Evolutionary conservation across 2,113 vertebrate genomes (phyloP), one percentile per base, ranked within the genome.

Genomic region (Oncorhynchus nerka): DNA sequence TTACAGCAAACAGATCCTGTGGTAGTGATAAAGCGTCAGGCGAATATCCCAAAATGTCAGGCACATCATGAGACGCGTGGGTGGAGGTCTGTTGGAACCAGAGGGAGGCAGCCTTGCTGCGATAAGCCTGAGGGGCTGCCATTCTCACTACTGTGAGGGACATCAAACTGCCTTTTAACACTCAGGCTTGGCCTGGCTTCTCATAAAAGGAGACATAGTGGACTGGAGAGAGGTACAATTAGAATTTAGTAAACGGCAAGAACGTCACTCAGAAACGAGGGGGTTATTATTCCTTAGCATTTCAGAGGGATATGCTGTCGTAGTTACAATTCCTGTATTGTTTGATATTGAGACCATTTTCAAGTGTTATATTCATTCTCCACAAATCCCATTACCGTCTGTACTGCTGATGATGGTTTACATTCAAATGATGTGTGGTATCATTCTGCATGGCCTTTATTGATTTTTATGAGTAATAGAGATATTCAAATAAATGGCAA

Each of bases 41-140:
- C 83, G 87, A 85, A 88, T 79, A 45, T 85, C 85, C 77, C 68
- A 78, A 86, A 88, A 89, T 86, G 89, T 88, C 87, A 91, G 78
- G 34, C 79, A 84, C 19, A 68, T 78, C 73, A 67, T 65, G 80
- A 73, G 75, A 74, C 61, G 72, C 65, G 75, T 86, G 78, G 83
- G 86, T 84, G 81, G 81, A 84, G 70, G 76, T 80, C 83, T 85
- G 79, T 45, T 45, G 39, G 39, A 86, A 84, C 85, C 77, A 78
- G 74, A 83, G 74, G 77, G 82, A 83, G 68, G 70, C 75, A 45
- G 39, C 39, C 39, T 62, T 81, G 82, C 48, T 74, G 79, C 57
- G 55, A 71, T 20, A 86, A 84, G 15, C 55, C 55, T 57, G 15
- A 57, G 55, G 15, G 5, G 13, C 55, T 7, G 15, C 20, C 55